These are phyloP conservation scores for Brachyptera putata DNA, from an alignment of 2,888 invertebrate genomes.

Conservation along the genomic window DNA sequence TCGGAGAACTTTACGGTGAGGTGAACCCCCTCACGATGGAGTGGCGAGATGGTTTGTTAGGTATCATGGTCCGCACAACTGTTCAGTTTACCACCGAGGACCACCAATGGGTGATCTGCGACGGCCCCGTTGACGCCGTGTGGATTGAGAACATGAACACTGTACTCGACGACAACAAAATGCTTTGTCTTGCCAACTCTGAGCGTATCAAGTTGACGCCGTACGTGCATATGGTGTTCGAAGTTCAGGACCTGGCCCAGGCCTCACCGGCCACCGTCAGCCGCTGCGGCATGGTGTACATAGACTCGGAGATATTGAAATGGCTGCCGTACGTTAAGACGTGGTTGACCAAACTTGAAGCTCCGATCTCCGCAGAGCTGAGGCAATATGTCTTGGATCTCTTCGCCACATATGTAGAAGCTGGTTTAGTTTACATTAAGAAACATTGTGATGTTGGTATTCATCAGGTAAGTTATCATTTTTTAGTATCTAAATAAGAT, in stretches of 20 bases:
- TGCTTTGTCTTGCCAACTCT: constrained; percentile 87
- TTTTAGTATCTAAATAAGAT: not conserved
- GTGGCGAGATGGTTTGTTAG: constrained; percentile 87
- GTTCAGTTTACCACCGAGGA: constrained; percentile 53
- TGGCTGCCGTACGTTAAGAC: constrained; percentile 77
- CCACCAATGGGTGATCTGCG: constrained; percentile 89
- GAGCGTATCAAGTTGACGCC: constrained; percentile 85
- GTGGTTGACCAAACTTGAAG: constrained; percentile 61
- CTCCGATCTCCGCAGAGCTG: constrained; percentile 53
- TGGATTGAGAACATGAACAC: constrained; percentile 96
- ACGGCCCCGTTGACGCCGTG: constrained; percentile 87
- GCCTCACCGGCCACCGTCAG: constrained; percentile 90
- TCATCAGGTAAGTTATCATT: constrained; percentile 59
- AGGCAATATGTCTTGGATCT: constrained; percentile 61
- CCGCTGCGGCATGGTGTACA: constrained; percentile 78
- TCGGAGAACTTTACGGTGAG: constrained; percentile 86
- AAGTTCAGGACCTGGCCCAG: constrained; percentile 73
- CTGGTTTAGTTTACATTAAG: constrained; percentile 61
- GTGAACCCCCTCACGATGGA: constrained; percentile 79
- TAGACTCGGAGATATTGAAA: constrained; percentile 77
- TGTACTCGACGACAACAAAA: constrained; percentile 88
- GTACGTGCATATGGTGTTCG: constrained; percentile 86
- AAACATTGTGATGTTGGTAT: constrained; percentile 69
- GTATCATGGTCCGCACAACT: constrained; percentile 50
- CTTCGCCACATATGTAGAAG: constrained; percentile 61